Evolutionary conservation across 2,888 invertebrate species (phyloP).

Genomic region (Hydrotaea cyrtoneurina): DNA sequence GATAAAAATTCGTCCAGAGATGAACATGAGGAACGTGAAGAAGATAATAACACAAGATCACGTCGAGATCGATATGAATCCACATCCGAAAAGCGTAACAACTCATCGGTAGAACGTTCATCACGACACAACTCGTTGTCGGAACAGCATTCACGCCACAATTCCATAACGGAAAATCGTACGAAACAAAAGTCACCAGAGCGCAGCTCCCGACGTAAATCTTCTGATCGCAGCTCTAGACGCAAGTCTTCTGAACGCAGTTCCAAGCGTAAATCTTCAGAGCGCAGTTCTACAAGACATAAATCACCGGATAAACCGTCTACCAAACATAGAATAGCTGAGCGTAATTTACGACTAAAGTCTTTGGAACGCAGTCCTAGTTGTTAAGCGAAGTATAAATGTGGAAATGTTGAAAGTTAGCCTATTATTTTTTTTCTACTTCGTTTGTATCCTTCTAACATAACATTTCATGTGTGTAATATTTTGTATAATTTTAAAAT

Average conservation of each 20-base stretch:
- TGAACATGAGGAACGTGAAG: constrained; percentile 49
- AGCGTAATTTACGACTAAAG: constrained; percentile 24
- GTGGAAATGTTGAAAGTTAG: not conserved
- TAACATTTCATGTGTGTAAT: not conserved
- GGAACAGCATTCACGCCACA: constrained; percentile 22
- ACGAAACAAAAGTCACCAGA: constrained; percentile 34
- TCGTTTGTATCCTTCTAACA: not conserved
- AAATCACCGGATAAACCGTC: constrained; percentile 30
- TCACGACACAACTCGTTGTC: constrained; percentile 15
- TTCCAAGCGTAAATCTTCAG: not conserved
- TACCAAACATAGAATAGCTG: constrained; percentile 23
- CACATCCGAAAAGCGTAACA: constrained; percentile 20
- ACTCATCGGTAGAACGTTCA: constrained; percentile 24
- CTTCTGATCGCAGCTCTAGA: constrained; percentile 43
- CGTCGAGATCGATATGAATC: constrained; percentile 71
- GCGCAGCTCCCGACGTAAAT: constrained; percentile 11
- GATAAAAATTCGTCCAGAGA: constrained; percentile 42
- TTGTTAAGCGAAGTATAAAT: constrained; percentile 30
- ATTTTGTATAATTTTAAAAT: constrained; percentile 8
- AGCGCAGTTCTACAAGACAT: constrained; percentile 33
- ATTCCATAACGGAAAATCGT: constrained; percentile 20
- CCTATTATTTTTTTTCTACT: constrained; percentile 5
- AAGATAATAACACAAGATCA: constrained; percentile 50
- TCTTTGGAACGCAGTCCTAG: constrained; percentile 56
- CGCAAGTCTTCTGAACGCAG: not conserved